Conservation (phyloP, 1,140 invertebrate genomes). For the Camponotus vicinus region DNA sequence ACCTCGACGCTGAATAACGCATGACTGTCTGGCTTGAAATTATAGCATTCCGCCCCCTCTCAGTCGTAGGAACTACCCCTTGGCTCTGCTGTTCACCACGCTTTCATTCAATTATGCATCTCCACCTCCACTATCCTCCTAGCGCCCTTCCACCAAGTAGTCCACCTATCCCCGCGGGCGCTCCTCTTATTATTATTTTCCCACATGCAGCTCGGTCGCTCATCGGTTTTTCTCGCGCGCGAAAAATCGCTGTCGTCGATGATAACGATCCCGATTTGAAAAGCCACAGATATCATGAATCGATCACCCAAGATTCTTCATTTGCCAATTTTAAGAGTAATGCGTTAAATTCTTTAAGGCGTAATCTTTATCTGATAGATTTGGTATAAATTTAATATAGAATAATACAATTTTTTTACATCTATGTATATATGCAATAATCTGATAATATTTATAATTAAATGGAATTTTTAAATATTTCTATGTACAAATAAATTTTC, state of each 20-base stretch:
- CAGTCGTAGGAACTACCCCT: constrained; percentile 70
- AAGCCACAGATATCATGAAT: background rate
- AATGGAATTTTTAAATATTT: background rate
- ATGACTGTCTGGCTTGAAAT: constrained; percentile 82
- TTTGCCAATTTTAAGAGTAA: constrained; percentile 1
- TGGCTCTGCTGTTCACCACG: constrained; percentile 70
- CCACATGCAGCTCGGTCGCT: constrained; percentile 45
- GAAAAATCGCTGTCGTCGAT: constrained; percentile 2
- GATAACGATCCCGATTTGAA: background rate
- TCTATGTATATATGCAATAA: background rate
- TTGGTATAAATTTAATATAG: background rate
- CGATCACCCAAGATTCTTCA: background rate
- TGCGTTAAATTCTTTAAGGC: background rate
- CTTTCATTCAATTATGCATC: constrained; percentile 83
- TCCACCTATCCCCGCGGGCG: constrained; percentile 41
- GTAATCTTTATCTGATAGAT: background rate
- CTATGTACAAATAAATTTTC: background rate
- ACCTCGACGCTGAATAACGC: constrained; percentile 79
- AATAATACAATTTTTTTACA: background rate
- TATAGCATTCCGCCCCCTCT: constrained; percentile 76
- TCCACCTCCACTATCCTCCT: constrained; percentile 42
- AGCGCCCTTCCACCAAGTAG: constrained; percentile 6
- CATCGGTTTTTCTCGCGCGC: constrained; percentile 40
- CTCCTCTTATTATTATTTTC: constrained; percentile 71
- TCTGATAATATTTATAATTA: background rate